Conservation (phyloP, 2,888 invertebrate species). For the Nymphalis polychloros region DNA sequence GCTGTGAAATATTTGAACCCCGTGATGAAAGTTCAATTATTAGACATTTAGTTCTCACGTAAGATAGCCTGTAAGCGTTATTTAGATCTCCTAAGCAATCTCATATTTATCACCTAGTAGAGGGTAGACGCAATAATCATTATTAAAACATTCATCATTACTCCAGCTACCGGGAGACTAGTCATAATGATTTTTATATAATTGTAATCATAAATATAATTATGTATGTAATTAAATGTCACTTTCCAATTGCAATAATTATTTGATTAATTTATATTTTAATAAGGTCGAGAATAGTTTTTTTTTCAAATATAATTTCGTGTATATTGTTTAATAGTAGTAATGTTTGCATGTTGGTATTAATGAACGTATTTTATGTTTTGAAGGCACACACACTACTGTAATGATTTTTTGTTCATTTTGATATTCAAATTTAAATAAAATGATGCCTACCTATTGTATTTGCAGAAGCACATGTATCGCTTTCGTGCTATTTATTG, state of each 20-base stretch:
- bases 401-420: constrained; percentile 9
- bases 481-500: constrained; percentile 28
- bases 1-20: constrained; percentile 26
- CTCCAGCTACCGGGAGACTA: constrained; percentile 62
- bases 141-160: constrained; percentile 47
- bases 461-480: constrained; percentile 20
- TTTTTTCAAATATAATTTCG: constrained; percentile 33
- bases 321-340: constrained; percentile 23
- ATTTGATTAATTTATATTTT: constrained; percentile 43
- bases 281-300: constrained; percentile 40
- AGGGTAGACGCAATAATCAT: constrained; percentile 50
- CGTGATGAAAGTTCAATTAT: constrained; percentile 24
- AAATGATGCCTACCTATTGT: constrained; percentile 4
- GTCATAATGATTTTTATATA: constrained; percentile 54
- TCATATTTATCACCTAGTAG: constrained; percentile 55
- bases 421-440: neutral
- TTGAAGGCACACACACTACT: constrained; percentile 33
- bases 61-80: constrained; percentile 49
- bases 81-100: constrained; percentile 72
- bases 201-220: constrained; percentile 44
- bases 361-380: constrained; percentile 34
- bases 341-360: constrained; percentile 44
- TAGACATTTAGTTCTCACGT: constrained; percentile 23
- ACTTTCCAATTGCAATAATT: constrained; percentile 44
- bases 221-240: constrained; percentile 40